Conservation (phyloP, 1,140 invertebrate genomes). For the Akabosia matsudoensis region DNA sequence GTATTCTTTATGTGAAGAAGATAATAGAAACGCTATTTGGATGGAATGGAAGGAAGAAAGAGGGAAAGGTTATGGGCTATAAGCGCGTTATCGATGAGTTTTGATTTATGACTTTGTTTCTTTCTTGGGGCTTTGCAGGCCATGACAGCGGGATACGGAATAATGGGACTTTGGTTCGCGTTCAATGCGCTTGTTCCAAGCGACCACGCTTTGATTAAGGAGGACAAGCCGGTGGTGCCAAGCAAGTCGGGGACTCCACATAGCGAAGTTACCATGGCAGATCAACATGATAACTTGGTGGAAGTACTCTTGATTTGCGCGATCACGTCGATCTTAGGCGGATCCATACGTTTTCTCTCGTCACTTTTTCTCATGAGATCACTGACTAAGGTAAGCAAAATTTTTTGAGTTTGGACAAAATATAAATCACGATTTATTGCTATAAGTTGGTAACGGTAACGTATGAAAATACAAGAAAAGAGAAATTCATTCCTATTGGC, state of each 20-base stretch:
- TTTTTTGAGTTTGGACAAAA: no score
- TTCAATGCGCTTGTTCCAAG: conserved; percentile 40
- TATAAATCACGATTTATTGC: no score
- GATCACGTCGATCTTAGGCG: conserved; percentile 41
- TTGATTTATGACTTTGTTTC: not conserved
- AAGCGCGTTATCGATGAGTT: no score
- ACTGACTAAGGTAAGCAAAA: conserved; percentile 40
- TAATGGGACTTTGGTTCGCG: conserved; percentile 47
- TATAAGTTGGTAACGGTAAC: no score
- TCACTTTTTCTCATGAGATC: conserved; percentile 42
- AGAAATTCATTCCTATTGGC: not conserved
- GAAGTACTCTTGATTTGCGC: conserved; percentile 40
- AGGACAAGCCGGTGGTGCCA: conserved; percentile 8
- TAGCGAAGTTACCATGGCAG: conserved; percentile 7
- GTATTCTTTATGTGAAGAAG: no score
- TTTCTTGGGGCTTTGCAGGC: conserved; percentile 23
- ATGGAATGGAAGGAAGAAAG: not conserved
- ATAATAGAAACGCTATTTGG: no score
- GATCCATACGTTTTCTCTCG: conserved; percentile 42
- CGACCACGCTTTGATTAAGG: conserved; percentile 27
- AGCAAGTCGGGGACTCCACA: conserved; percentile 5
- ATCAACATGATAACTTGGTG: conserved; percentile 2
- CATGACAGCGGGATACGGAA: conserved; percentile 37
- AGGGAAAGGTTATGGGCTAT: not conserved
- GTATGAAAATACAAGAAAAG: no score